phyloP scores from a whole-genome alignment of 2,797 vertebrate genomes.

The Rhynchotus rufescens region DNA sequence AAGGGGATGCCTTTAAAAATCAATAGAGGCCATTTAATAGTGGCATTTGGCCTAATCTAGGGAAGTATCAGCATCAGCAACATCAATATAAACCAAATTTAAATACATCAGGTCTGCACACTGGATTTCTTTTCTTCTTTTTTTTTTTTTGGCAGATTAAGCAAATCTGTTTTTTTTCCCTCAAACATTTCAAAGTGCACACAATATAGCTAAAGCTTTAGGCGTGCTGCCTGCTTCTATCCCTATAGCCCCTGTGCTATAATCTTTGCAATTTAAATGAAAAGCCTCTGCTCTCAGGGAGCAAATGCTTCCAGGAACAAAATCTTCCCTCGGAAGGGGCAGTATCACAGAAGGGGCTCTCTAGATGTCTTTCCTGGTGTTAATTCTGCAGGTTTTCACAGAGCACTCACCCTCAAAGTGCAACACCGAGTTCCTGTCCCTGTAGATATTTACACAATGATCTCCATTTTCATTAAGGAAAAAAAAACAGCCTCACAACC shows the following conservation, averaged over 20 bases:
- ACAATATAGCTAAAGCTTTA: neutral
- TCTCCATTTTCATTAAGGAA: neutral
- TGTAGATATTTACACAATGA: neutral
- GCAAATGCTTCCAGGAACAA: neutral
- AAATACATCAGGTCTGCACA: neutral
- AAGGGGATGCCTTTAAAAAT: constrained; percentile 38
- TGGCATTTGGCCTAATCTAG: neutral
- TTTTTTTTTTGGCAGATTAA: neutral
- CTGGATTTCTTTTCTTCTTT: neutral
- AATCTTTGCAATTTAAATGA: neutral
- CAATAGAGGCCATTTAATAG: constrained; percentile 17
- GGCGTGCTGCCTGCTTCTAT: neutral
- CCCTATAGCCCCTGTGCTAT: neutral
- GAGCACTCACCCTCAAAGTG: rapidly evolving
- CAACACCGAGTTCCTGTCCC: neutral
- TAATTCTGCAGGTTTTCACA: neutral
- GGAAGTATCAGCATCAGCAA: constrained; percentile 39
- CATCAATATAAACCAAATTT: constrained; percentile 24
- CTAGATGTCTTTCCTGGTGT: neutral
- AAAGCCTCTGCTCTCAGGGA: neutral
- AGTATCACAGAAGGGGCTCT: neutral
- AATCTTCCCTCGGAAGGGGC: neutral
- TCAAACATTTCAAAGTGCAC: neutral
- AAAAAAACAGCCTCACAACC: neutral
- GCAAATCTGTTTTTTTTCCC: neutral